Conservation (phyloP, 2,113 vertebrate species). For the Poeciliopsis prolifica region DNA sequence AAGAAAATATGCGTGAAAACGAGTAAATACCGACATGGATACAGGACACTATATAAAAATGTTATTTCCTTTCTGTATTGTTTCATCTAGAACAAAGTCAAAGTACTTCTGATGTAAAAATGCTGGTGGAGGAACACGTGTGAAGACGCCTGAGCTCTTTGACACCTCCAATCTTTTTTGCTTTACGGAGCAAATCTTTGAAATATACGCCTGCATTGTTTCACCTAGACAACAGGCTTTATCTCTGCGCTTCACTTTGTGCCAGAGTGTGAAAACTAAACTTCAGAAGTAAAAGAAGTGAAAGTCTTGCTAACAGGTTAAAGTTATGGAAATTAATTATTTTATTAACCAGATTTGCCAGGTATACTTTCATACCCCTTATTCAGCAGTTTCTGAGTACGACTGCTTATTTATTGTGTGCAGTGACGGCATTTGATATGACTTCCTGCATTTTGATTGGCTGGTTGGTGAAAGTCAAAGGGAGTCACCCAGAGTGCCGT, state of each 20-base stretch:
- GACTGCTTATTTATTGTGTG: too few relatives aligned
- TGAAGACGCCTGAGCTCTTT: constrained; percentile 6
- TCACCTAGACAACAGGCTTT: constrained; percentile 22
- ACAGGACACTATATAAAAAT: too few relatives aligned
- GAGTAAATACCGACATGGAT: constrained; percentile 12
- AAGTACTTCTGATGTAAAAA: constrained; percentile 4
- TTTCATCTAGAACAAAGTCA: neutral
- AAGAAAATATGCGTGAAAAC: constrained; percentile 34
- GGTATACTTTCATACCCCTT: too few relatives aligned
- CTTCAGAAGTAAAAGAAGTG: constrained; percentile 45
- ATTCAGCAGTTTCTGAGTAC: too few relatives aligned
- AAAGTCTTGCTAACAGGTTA: constrained; percentile 24
- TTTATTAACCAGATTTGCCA: constrained; percentile 15
- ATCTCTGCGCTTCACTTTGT: constrained; percentile 33
- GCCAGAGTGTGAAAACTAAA: constrained; percentile 26
- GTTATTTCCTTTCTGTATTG: neutral
- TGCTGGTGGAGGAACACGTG: constrained; percentile 39
- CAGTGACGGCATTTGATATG: too few relatives aligned
- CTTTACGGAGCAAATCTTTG: constrained; percentile 28
- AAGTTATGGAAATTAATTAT: constrained; percentile 21
- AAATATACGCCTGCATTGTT: constrained; percentile 47
- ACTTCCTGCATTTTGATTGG: neutral
- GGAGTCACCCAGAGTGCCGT: neutral
- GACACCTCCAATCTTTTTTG: constrained; percentile 1
- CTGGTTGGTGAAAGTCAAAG: too few relatives aligned